Evolutionary conservation across 1,140 invertebrate genomes (phyloP).

Genomic region (Aporrectodea caliginosa): DNA sequence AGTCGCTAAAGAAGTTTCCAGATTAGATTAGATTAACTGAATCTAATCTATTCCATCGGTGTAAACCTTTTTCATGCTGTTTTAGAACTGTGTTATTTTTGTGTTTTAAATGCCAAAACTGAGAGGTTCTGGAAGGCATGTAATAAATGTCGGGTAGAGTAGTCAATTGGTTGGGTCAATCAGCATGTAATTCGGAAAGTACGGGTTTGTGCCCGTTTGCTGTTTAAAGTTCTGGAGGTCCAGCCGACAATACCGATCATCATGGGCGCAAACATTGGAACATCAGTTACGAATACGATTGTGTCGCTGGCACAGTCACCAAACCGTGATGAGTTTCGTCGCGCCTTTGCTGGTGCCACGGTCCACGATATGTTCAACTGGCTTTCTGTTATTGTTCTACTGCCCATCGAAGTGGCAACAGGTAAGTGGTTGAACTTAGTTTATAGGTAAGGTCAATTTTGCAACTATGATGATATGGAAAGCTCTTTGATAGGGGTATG

Average conservation of each 20-base stretch:
- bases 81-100: too few relatives aligned
- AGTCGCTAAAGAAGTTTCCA: too few relatives aligned
- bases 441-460: neutral
- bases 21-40: too few relatives aligned
- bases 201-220: too few relatives aligned
- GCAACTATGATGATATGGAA: neutral
- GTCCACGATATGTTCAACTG: slow-evolving; percentile 62
- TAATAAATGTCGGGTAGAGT: too few relatives aligned
- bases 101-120: too few relatives aligned
- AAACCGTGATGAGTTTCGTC: slow-evolving; percentile 58
- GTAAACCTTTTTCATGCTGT: too few relatives aligned
- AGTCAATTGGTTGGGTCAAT: too few relatives aligned
- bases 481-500: neutral
- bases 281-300: slow-evolving; percentile 64
- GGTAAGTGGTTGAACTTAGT: slow-evolving; percentile 32
- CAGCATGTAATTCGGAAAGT: too few relatives aligned
- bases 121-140: too few relatives aligned
- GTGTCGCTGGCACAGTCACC: slow-evolving; percentile 57
- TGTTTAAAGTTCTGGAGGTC: slow-evolving; percentile 12
- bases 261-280: slow-evolving; percentile 65
- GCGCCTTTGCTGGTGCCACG: slow-evolving; percentile 61
- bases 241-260: slow-evolving; percentile 60
- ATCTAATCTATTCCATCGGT: too few relatives aligned
- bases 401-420: slow-evolving; percentile 57
- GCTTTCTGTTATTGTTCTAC: slow-evolving; percentile 57